phyloP scores from a whole-genome alignment of 92 coral and sea anemone genomes.

The Epizoanthus ramosus region DNA sequence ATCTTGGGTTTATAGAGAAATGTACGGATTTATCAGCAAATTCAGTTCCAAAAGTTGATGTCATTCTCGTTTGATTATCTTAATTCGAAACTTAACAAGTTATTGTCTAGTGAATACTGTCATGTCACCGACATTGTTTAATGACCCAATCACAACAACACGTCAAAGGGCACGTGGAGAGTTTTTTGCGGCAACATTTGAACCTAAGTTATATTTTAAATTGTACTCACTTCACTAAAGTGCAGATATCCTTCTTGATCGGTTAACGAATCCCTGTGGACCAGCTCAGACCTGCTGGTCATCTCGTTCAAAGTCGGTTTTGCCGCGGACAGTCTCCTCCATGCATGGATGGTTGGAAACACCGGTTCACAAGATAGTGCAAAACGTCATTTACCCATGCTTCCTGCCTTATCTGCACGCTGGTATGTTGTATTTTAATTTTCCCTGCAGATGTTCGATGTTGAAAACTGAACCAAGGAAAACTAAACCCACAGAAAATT shows the following conservation, averaged over 20 bases:
- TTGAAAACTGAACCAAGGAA: neutral
- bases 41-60: too few species aligned
- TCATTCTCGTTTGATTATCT: too few species aligned
- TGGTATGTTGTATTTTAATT: neutral
- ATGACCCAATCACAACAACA: too few species aligned
- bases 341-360: conserved; percentile 24
- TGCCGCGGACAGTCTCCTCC: conserved; percentile 17
- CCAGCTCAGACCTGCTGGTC: conserved; percentile 50
- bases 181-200: neutral
- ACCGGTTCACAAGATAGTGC: neutral
- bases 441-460: neutral
- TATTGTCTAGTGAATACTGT: too few species aligned
- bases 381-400: conserved; percentile 10
- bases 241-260: conserved; percentile 17
- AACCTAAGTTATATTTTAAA: neutral
- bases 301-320: conserved; percentile 36
- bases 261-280: conserved; percentile 49
- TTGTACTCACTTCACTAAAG: conserved; percentile 29
- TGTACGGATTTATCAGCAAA: too few species aligned
- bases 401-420: neutral
- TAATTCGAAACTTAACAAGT: too few species aligned
- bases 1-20: too few species aligned
- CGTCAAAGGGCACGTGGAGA: neutral
- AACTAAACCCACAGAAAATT: conserved; percentile 7
- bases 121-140: too few species aligned